Evolutionary conservation across 2,113 vertebrate species (phyloP).

Genomic region (Gallinago paraguaiae): DNA sequence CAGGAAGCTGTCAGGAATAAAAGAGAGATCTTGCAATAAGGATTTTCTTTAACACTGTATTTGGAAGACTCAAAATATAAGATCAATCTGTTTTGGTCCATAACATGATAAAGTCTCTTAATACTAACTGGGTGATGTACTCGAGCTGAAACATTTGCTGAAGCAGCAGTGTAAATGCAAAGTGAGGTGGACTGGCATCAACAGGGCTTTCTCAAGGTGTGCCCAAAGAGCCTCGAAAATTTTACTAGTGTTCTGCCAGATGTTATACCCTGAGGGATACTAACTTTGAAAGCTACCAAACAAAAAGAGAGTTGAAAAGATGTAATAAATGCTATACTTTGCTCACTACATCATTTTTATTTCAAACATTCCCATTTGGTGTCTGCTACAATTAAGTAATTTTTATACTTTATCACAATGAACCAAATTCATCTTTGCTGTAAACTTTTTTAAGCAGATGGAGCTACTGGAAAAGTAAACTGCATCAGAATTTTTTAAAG

Average conservation of each 20-base stretch:
- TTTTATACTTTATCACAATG: background rate
- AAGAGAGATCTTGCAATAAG: constrained; percentile 22
- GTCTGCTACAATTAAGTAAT: background rate
- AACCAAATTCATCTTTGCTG: background rate
- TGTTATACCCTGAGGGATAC: background rate
- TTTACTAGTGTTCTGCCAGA: background rate
- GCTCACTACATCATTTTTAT: background rate
- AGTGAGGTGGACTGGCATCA: background rate
- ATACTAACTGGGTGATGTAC: background rate
- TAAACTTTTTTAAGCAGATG: background rate
- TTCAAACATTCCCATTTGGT: background rate
- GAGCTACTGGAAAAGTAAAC: background rate
- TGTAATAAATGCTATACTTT: background rate
- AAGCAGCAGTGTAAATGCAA: background rate
- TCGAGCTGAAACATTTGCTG: background rate
- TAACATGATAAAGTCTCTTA: background rate
- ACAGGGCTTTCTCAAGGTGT: background rate
- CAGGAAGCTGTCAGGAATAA: constrained; percentile 71
- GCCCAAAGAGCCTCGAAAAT: background rate
- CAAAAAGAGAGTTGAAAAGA: background rate
- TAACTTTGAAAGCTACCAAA: background rate
- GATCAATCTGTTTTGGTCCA: background rate
- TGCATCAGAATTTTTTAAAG: background rate
- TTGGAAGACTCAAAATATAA: background rate
- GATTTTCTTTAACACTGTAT: background rate